A percentile compares a stretch with the other conserved stretches of the same genome.
Evolutionary conservation across 2,888 invertebrate genomes (phyloP).

Genomic region (Chrysolina americana): DNA sequence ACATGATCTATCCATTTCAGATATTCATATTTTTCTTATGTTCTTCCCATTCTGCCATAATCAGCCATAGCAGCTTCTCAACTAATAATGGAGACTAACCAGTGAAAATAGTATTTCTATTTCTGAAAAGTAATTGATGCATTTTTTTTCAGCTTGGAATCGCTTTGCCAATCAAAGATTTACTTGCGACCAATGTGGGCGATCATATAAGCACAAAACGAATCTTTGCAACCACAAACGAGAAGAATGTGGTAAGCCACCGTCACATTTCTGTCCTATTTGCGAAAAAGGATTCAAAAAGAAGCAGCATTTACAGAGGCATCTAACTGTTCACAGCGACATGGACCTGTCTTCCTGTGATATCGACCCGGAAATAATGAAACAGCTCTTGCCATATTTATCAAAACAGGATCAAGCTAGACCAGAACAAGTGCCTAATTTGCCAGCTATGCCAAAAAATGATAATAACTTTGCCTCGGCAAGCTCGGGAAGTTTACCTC

Average conservation of each 20-base stretch:
- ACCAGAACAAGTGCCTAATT: constrained; percentile 10
- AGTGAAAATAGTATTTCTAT: neutral
- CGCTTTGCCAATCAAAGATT: constrained; percentile 46
- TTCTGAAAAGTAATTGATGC: neutral
- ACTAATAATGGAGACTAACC: neutral
- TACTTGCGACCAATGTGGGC: constrained; percentile 59
- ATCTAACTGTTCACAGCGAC: constrained; percentile 57
- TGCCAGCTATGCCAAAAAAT: constrained; percentile 1
- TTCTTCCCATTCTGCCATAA: too few species aligned
- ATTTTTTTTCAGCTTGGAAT: constrained; percentile 37
- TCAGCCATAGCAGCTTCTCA: neutral
- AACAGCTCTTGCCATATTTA: constrained; percentile 34
- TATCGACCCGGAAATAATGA: constrained; percentile 34
- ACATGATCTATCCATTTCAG: too few species aligned
- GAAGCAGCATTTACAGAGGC: constrained; percentile 64
- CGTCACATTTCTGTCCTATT: constrained; percentile 69
- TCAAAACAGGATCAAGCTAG: constrained; percentile 11
- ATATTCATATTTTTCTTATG: too few species aligned
- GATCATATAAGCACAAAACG: constrained; percentile 67
- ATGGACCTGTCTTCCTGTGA: constrained; percentile 29
- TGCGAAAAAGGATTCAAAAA: constrained; percentile 67
- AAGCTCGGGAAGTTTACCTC: constrained; percentile 21
- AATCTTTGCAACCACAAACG: constrained; percentile 70
- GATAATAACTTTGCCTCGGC: constrained; percentile 3
- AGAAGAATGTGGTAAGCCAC: constrained; percentile 71